Conservation (phyloP, 2,797 vertebrate genomes). For the Phoebastria nigripes region DNA sequence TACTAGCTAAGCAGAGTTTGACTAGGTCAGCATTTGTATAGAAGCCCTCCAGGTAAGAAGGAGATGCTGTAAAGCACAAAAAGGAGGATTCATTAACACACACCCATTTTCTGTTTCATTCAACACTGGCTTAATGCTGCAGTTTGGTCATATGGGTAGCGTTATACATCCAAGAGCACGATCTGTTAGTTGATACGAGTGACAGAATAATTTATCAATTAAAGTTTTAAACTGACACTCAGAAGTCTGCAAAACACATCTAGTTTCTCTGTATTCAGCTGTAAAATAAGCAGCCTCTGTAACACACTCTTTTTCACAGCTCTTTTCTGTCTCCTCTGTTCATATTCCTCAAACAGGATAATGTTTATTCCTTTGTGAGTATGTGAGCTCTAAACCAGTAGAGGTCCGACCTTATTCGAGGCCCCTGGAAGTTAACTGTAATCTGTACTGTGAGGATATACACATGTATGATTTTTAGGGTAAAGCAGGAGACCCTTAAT, state of each 20-base stretch:
- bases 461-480: background rate
- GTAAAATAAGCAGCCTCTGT: background rate
- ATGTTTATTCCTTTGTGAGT: background rate
- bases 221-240: background rate
- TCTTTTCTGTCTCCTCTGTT: background rate
- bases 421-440: background rate
- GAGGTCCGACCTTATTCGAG: rapidly evolving
- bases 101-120: background rate
- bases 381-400: background rate
- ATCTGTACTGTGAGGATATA: background rate
- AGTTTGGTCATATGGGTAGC: background rate
- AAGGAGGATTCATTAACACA: background rate
- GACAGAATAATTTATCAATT: background rate
- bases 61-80: background rate
- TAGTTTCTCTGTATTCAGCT: background rate
- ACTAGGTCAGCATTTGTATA: background rate
- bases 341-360: background rate
- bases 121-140: background rate
- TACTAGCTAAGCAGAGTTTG: background rate
- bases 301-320: background rate
- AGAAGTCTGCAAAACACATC: background rate
- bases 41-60: background rate
- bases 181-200: background rate
- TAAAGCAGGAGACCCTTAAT: background rate
- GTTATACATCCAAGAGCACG: background rate